Percentiles rank a stretch among this genome's conserved stretches.
phyloP scores from a whole-genome alignment of 2,113 vertebrate species.

The Salvelinus namaycush region DNA sequence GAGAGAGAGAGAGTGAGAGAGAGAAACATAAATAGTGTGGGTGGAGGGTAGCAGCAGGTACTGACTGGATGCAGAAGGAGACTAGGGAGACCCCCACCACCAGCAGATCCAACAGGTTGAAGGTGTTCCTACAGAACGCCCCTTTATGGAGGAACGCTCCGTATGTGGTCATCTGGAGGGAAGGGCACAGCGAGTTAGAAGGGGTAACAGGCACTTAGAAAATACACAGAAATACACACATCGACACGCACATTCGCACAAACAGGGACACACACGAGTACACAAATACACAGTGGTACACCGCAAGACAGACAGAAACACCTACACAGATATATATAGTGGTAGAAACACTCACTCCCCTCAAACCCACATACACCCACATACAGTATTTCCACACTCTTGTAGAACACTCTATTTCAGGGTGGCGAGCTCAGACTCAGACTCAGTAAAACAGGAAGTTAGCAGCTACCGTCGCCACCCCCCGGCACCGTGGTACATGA shows the following conservation, averaged over 20 bases:
- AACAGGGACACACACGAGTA: constrained; percentile 21
- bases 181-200: constrained; percentile 37
- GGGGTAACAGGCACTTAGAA: neutral
- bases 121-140: constrained; percentile 98
- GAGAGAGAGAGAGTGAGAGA: neutral
- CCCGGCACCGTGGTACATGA: constrained; percentile 70
- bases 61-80: constrained; percentile 99
- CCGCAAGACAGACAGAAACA: constrained; percentile 30
- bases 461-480: constrained; percentile 63
- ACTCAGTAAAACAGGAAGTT: constrained; percentile 58
- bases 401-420: constrained; percentile 69
- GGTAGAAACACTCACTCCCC: constrained; percentile 24
- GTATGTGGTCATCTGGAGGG: constrained; percentile 91
- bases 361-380: constrained; percentile 24
- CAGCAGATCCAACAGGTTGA: constrained; percentile 96
- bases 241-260: constrained; percentile 19
- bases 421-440: constrained; percentile 64
- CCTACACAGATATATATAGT: constrained; percentile 24
- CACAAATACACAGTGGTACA: constrained; percentile 17
- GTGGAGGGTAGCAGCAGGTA: constrained; percentile 40
- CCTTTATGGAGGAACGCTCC: constrained; percentile 98
- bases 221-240: constrained; percentile 21
- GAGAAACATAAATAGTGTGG: neutral
- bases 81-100: constrained; percentile 98
- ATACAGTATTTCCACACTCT: constrained; percentile 52